phyloP scores from a whole-genome alignment of 2,888 invertebrate species.

The Synergus laeviventris region DNA sequence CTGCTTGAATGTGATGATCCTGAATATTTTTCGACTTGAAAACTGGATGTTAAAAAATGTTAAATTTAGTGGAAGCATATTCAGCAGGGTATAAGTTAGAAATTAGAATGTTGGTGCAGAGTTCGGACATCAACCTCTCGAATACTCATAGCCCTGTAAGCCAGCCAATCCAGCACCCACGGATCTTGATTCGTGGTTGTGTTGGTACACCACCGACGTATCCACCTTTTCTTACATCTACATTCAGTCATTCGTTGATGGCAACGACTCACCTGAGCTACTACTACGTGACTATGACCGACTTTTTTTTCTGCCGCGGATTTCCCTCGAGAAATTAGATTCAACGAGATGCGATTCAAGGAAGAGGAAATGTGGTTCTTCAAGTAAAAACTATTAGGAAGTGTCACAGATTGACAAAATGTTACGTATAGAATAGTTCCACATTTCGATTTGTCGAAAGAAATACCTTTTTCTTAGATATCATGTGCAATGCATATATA shows the following conservation, averaged over 20 bases:
- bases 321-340: conserved; percentile 37
- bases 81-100: conserved; percentile 47
- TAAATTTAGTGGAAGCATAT: not conserved
- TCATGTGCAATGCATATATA: not conserved
- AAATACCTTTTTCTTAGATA: not conserved
- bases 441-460: not conserved
- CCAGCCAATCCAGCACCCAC: conserved; percentile 54
- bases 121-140: conserved; percentile 68
- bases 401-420: conserved; percentile 8
- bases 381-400: conserved; percentile 26
- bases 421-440: not conserved
- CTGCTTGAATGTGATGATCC: too few species aligned
- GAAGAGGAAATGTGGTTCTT: conserved; percentile 16
- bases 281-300: conserved; percentile 26
- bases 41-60: too few species aligned
- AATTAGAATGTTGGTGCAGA: conserved; percentile 68
- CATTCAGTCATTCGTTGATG: conserved; percentile 21
- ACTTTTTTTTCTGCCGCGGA: conserved; percentile 23
- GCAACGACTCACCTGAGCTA: conserved; percentile 22
- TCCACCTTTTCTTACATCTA: conserved; percentile 37
- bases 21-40: too few species aligned
- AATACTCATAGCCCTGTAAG: conserved; percentile 45
- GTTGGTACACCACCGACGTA: conserved; percentile 52
- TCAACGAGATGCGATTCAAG: not conserved
- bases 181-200: conserved; percentile 34